Base-by-base conservation (phyloP, 2,113 vertebrate genomes). In the Vidua macroura region DNA sequence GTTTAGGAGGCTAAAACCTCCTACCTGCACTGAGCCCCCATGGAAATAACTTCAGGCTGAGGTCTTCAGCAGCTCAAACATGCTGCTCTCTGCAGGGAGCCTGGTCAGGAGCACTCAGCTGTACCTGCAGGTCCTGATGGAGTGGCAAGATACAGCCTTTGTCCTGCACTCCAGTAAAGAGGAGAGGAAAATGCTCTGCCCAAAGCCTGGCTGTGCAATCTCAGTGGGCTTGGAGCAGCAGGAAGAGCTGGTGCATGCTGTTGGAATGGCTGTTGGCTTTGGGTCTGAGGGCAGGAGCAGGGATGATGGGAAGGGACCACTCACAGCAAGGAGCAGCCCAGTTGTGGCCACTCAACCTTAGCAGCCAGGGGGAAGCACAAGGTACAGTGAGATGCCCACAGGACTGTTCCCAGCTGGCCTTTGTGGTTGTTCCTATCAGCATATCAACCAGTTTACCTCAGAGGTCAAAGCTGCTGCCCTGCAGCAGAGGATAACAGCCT, bases 201-300 rank as follows among this genome's bases (percentile, higher is more conserved):
- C 76, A 76, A 86, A 84, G 59, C 51, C n/a, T 48, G 63, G 19
- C 30, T 56, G 28, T 44, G 66, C 44, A 41, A 37, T 28, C 28
- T 10, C 13, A 70, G 67, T 20, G 0, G 5, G 27, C 51, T 86
- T 0, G 0, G 48, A 82, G 53, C 0, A 0, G 63, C 60, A 66
- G 28, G 35, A 93, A 58, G 48, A 53, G 55, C 35, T 77, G 48
- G 35, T 48, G 41, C 23, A 8, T 23, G 52, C 22, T 13, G 60
- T 12, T 67, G 53, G 41, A 12, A 35, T 2, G 1, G 52, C 74
- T 84, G 43, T 21, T 0, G 0, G n/a, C 53, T 59, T 53, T 25
- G 41, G 21, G 41, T 52, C 28, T 83, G n/a, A 48, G 51, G 33
- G n/a, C 62, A 92, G 87, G 25, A 79, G 37, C 2, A 9, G 30